A percentile compares a stretch with the other conserved stretches of the same genome.
Evolutionary conservation across 2,113 vertebrate genomes (phyloP).

Genomic region (Myrmecobius fasciatus): DNA sequence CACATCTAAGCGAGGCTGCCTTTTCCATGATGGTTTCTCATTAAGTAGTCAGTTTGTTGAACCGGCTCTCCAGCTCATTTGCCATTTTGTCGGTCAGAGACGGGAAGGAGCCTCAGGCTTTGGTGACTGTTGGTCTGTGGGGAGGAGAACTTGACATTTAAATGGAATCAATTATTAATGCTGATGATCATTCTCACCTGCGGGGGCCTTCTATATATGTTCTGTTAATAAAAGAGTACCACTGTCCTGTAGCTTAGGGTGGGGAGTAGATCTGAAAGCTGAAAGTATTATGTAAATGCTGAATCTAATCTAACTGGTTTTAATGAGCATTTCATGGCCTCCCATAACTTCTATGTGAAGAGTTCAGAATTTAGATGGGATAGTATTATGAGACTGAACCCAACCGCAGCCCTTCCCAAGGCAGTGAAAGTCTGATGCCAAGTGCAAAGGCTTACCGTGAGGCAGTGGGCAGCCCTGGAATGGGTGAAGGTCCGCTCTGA

Average conservation of each 20-base stretch:
- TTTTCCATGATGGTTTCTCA: not conserved
- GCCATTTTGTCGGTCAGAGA: not conserved
- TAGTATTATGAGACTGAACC: no score
- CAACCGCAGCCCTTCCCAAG: not conserved
- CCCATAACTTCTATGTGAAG: not conserved
- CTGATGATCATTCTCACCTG: not conserved
- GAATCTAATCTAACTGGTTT: not conserved
- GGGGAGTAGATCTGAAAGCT: not conserved
- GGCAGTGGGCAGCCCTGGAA: not conserved
- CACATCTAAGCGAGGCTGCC: not conserved
- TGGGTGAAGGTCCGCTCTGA: not conserved
- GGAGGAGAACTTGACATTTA: conserved; percentile 6
- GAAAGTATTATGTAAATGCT: not conserved
- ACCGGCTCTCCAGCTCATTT: not conserved
- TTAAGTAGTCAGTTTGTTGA: not conserved
- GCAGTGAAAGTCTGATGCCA: no score
- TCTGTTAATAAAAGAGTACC: not conserved
- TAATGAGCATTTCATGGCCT: not conserved
- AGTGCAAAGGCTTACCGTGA: not conserved
- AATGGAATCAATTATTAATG: not conserved
- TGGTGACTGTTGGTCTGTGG: conserved; percentile 15
- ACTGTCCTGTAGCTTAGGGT: not conserved
- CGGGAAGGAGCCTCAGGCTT: not conserved
- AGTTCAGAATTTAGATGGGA: not conserved
- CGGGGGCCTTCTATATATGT: not conserved